Evolutionary conservation across 1,140 invertebrate genomes (phyloP), one percentile per base, ranked within the genome.

Genomic region (Diabrotica virgifera): DNA sequence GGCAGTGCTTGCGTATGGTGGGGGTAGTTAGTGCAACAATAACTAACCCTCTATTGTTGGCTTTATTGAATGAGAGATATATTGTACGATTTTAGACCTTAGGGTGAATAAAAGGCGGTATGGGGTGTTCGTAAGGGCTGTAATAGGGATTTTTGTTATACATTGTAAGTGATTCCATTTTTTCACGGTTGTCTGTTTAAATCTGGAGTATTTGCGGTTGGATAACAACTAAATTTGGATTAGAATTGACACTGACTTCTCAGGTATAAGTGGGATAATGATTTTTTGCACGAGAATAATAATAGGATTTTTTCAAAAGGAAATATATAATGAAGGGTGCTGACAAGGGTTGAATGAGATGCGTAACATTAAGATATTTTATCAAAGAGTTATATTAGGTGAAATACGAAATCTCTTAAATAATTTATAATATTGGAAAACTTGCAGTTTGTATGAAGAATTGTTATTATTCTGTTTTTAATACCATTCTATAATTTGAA

Each of bases 171-270:
- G 72, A 72, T 77, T 66, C 67, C 69, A 70, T 74, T 78, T 77
- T 76, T 76, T 71, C 73, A 78, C 75, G 76, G 72, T 74, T 78
- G 76, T 78, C 76, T 70, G 65, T 71, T 70, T 71, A 64, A 46
- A 52, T 64, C 69, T 53, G 62, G 61, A 36, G n/a, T 66, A 69
- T 72, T 75, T 76, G 75, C 65, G 75, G 72, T 75, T 58, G 72
- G 69, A 74, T 77, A 74, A 60, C 59, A 60, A 60, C 59, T 60
- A 52, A 60, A 60, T 60, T 46, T 46, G 40, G 40, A 8, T 46
- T 46, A 10, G 8, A 46, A 46, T 46, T n/a, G 40, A 10, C n/a
- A 46, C n/a, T n/a, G 40, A 10, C n/a, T 46, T 46, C 40, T 8
- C 40, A 46, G 40, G 40, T 46, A 46, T 46, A 46, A 24, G 24